phyloP scores from a whole-genome alignment of 92 coral and sea anemone species.

The Zoanthus solanderi region DNA sequence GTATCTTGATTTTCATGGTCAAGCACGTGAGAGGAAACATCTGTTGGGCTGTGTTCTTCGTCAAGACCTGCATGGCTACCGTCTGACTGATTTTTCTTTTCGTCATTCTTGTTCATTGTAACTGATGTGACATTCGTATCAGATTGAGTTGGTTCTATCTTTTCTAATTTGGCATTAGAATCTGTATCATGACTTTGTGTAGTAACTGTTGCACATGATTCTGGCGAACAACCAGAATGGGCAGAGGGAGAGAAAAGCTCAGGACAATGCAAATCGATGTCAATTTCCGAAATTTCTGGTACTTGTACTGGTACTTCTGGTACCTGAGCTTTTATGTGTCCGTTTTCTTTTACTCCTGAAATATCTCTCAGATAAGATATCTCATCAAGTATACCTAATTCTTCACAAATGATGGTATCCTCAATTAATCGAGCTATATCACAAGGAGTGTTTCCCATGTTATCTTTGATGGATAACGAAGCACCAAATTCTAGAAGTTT shows the following conservation, averaged over 20 bases:
- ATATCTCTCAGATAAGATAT: conserved; percentile 53
- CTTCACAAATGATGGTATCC: conserved; percentile 58
- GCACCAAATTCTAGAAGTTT: conserved; percentile 57
- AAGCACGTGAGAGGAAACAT: conserved; percentile 53
- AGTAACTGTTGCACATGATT: conserved; percentile 50
- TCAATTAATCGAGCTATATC: conserved; percentile 61
- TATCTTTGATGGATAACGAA: conserved; percentile 57
- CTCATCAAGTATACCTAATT: conserved; percentile 60
- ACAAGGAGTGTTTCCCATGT: conserved; percentile 63
- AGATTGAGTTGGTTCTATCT: conserved; percentile 48
- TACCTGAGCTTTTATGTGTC: conserved; percentile 47
- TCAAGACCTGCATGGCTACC: conserved; percentile 57
- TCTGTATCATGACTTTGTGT: conserved; percentile 52
- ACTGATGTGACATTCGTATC: conserved; percentile 51
- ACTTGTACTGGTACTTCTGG: background rate
- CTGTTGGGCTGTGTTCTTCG: conserved; percentile 60
- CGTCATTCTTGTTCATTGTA: conserved; percentile 58
- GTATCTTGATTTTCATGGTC: conserved; percentile 53
- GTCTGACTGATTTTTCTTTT: conserved; percentile 52
- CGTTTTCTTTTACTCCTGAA: conserved; percentile 54
- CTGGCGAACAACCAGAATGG: conserved; percentile 49
- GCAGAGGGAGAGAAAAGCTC: conserved; percentile 49
- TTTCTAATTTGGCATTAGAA: conserved; percentile 51
- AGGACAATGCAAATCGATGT: conserved; percentile 51
- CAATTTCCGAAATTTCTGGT: conserved; percentile 38